Percentiles rank a stretch among this genome's conserved stretches.
Conservation (phyloP, 2,113 vertebrate genomes). For the Emydocephalus ijimae region DNA sequence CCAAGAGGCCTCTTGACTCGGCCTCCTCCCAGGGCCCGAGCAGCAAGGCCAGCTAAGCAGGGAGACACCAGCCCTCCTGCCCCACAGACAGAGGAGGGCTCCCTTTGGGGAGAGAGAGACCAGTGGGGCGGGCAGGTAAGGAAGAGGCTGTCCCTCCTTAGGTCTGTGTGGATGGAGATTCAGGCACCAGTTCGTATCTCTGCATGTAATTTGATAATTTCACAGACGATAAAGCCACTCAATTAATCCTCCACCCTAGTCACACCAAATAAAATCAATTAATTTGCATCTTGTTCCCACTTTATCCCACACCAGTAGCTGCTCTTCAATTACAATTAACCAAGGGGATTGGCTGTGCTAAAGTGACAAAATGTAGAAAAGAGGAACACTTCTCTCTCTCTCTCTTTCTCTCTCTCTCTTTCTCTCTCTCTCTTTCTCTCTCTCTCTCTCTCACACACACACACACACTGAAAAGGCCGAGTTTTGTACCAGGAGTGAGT, state of each 20-base stretch:
- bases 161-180: neutral
- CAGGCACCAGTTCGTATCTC: neutral
- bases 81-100: neutral
- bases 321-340: neutral
- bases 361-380: neutral
- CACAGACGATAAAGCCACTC: neutral
- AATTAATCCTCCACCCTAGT: neutral
- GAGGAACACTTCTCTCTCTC: neutral
- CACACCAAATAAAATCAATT: neutral
- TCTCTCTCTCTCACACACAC: neutral
- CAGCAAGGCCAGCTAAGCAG: neutral
- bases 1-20: neutral
- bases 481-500: neutral
- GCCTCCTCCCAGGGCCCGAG: neutral
- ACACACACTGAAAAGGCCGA: fast-evolving
- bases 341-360: neutral
- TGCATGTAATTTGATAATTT: neutral
- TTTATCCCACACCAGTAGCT: neutral
- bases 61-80: neutral
- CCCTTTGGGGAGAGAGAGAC: neutral
- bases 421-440: neutral
- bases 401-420: too few species aligned
- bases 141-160: neutral
- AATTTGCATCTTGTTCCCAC: neutral
- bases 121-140: neutral